Percentiles rank a stretch among this genome's conserved stretches.
Evolutionary conservation across 2,888 invertebrate genomes (phyloP).

Genomic region (Dugesia japonica): DNA sequence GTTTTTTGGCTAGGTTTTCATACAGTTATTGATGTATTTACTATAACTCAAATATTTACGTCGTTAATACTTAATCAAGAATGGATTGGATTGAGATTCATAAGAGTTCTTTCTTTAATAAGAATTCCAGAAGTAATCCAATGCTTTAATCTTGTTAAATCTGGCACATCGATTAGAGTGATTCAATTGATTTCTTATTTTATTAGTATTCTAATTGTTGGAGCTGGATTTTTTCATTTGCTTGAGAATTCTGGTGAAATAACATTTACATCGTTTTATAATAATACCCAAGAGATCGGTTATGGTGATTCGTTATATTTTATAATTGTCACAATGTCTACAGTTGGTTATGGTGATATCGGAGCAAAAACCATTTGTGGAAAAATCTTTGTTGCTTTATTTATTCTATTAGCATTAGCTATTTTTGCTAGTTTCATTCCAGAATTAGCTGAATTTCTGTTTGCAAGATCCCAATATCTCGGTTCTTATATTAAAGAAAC

Average conservation of each 20-base stretch:
- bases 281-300: background rate
- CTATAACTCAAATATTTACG: constrained; percentile 38
- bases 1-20: constrained; percentile 37
- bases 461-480: constrained; percentile 95
- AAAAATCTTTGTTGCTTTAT: constrained; percentile 30
- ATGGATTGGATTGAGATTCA: constrained; percentile 38
- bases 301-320: constrained; percentile 33
- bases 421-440: constrained; percentile 99
- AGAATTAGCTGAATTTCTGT: constrained; percentile 96
- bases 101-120: constrained; percentile 37
- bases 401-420: constrained; percentile 53
- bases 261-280: background rate
- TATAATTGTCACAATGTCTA: constrained; percentile 33
- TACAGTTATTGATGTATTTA: constrained; percentile 38
- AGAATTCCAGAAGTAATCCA: constrained; percentile 38
- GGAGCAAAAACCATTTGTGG: constrained; percentile 29
- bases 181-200: constrained; percentile 37
- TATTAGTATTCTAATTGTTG: constrained; percentile 37
- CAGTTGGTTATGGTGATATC: constrained; percentile 33
- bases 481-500: constrained; percentile 97
- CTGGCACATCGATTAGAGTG: constrained; percentile 37
- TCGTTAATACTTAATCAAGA: constrained; percentile 36
- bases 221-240: constrained; percentile 38
- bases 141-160: constrained; percentile 37
- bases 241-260: constrained; percentile 38